These are phyloP conservation scores for Samia ricini DNA, from an alignment of 1,140 invertebrate species.

Conservation along the genomic window DNA sequence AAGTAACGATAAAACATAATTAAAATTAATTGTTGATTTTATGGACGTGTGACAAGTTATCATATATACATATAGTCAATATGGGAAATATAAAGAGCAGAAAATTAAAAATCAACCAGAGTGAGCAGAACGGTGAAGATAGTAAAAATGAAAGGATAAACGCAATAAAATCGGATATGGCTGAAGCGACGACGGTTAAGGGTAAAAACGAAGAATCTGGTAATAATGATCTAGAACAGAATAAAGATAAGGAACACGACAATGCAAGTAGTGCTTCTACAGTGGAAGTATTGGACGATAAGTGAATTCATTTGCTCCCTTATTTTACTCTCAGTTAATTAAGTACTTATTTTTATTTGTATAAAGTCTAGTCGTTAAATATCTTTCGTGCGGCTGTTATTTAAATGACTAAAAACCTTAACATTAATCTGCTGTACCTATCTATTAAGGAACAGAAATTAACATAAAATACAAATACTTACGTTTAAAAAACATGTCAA, in stretches of 20 bases:
- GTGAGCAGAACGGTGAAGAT: conserved; percentile 29
- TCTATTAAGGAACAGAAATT: too few species aligned
- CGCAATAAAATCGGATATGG: conserved; percentile 52
- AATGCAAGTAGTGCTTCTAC: conserved; percentile 68
- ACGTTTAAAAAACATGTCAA: too few species aligned
- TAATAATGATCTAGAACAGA: conserved; percentile 20
- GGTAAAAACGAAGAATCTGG: conserved; percentile 21
- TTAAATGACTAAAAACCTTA: too few species aligned
- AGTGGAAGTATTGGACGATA: conserved; percentile 67
- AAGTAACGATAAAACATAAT: background rate
- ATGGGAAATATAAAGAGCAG: conserved; percentile 67
- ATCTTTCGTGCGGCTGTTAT: background rate
- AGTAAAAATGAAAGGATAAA: conserved; percentile 47
- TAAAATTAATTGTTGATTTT: background rate
- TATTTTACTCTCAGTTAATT: background rate
- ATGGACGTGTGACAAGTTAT: background rate
- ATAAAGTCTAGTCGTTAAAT: background rate
- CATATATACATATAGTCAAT: conserved; percentile 20
- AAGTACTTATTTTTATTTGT: background rate
- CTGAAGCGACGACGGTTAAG: conserved; percentile 25
- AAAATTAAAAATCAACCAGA: conserved; percentile 62
- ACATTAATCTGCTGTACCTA: too few species aligned
- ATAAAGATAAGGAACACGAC: conserved; percentile 45
- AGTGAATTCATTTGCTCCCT: conserved; percentile 33
- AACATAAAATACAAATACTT: too few species aligned